These are phyloP conservation scores for Uropetala carovei DNA, from an alignment of 2,888 invertebrate genomes.

Conservation along the genomic window DNA sequence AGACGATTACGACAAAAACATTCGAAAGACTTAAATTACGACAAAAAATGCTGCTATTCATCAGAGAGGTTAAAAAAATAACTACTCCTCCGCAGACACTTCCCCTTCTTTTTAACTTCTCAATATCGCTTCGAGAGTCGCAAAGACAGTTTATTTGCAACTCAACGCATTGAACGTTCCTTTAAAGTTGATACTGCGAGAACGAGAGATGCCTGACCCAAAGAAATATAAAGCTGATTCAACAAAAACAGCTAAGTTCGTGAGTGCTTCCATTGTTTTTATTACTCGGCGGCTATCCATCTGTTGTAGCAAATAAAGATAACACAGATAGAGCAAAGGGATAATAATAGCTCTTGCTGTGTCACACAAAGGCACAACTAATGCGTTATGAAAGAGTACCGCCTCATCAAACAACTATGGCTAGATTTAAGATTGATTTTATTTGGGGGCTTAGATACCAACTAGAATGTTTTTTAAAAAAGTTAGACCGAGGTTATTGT, in stretches of 20 bases:
- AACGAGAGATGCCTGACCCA: neutral
- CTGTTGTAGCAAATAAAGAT: neutral
- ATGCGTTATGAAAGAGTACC: neutral
- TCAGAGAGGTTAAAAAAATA: neutral
- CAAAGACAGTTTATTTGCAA: neutral
- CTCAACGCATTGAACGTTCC: neutral
- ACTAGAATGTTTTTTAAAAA: too few species aligned
- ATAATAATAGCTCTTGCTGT: neutral
- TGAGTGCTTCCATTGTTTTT: neutral
- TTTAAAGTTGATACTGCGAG: neutral
- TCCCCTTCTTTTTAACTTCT: neutral
- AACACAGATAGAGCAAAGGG: neutral
- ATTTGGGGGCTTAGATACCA: too few species aligned
- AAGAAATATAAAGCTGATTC: neutral
- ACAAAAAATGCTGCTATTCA: neutral
- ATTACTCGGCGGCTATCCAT: neutral
- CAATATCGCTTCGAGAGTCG: neutral
- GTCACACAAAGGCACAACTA: neutral
- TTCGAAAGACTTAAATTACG: neutral
- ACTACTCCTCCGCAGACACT: neutral
- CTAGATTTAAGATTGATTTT: too few species aligned
- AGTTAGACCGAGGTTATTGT: too few species aligned
- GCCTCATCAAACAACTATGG: neutral
- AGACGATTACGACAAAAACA: neutral
- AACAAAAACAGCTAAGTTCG: neutral